Base-by-base conservation (phyloP, 30 jellyfish, hydroid and myxozoan species). In the Aurelia aurita complex sp. Pacific region DNA sequence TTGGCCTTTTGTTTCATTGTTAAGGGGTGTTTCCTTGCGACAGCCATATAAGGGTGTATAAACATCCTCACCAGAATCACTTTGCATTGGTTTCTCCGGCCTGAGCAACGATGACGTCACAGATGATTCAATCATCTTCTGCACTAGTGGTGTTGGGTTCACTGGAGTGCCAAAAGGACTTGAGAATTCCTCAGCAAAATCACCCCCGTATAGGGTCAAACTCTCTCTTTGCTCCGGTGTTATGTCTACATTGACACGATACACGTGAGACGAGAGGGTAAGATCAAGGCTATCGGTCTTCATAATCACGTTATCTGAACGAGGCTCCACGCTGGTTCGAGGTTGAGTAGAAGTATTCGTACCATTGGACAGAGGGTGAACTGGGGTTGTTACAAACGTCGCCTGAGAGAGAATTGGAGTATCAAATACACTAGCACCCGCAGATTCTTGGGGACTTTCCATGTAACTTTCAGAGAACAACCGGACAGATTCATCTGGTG, bases 401-500 rank as follows among this genome's bases (percentile, higher is more conserved):
- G 57, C 11, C 2, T 3, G 16, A 9, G 15, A 14, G 12, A 4
- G 57, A 46, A 46, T 2, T 46, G 57, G 57, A 9, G 57, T 46
- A 14, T 46, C 57, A 46, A 46, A 46, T 46, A 46, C 57, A 6
- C 57, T 46, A 14, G 57, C 57, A 46, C 15, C 57, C 57, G 13
- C 8, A 7, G 12, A 5, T 8, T 46, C 57, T 46, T 46, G 57
- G 14, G 57, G 57, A 9, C 14, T 67, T 35, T 71, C 85, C 15
- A 69, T 74, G 29, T 40, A 74, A 40, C 85, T 74, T 0, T 74
- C 85, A 15, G 73, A 51, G 72, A 74, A 74, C 38, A 74, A 74
- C 9, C 74, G 71, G 7, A 51, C 72, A 40, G 85, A 68, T 71
- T 14, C 38, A 42, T 14, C 77, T 67, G 78, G 53, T 6, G 46